Evolutionary conservation across 2,888 invertebrate genomes (phyloP), one percentile per base, ranked within the genome.

Genomic region (Drosophila pseudotalamancana): DNA sequence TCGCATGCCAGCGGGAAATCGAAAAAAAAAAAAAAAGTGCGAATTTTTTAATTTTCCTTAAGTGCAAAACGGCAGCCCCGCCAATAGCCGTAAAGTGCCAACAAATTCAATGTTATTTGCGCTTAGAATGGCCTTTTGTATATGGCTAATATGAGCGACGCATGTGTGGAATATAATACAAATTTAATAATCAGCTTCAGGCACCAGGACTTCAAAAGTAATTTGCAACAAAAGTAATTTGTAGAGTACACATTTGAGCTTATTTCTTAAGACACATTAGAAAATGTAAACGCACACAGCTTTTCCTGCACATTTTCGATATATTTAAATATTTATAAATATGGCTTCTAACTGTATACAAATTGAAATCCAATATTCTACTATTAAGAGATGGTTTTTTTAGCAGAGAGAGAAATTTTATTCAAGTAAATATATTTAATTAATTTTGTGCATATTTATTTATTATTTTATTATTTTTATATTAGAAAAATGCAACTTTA

Each of bases 1-100:
- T 86, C 72, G 70, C 64, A 86, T 88, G 51, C 84, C 80, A 69
- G 46, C 48, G 46, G 21, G 51, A 55, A 21, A 49, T 27, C 63
- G 37, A 40, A 56, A 64, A 60, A 51, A 55, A 21, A 49, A 23
- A 63, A 35, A 40, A 56, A 64, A 60, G 73, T 87, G 65, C 49
- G 56, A 66, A 64, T 69, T 68, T 87, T 85, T 77, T 84, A 84
- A 84, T 84, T 84, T 88, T 71, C 63, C 64, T 64, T 70, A 77
- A 88, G 88, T 79, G 83, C 78, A 49, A 55, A 66, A 39, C 45
- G 37, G 8, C 42, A 42, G 21, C 71, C 43, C n/a, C 25, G 14
- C 16, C 57, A 72, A 70, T 78, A 53, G 69, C 60, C 82, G 55
- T 85, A 78, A 81, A 75, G 78, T 72, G 71, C 63, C 67, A 48